Base-by-base conservation (phyloP, 2,113 vertebrate genomes). In the Peromyscus maniculatus region DNA sequence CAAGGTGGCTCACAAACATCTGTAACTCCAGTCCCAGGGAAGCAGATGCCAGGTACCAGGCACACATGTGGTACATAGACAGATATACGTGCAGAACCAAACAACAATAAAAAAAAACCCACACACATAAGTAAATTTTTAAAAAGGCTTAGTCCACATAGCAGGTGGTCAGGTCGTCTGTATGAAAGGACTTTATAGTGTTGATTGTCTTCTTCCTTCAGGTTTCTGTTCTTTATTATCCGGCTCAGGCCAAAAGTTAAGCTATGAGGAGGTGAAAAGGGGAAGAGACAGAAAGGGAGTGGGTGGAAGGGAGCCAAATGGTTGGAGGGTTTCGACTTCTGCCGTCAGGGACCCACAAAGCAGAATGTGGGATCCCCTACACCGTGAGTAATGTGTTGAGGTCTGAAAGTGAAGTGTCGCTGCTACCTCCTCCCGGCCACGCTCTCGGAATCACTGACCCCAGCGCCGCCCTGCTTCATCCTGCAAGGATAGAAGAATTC, bases 151-250 rank as follows among this genome's bases (percentile, higher is more conserved):
- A 55, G 39, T 59, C 71, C 69, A 59, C 21, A 82, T 22, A 64
- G 46, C 21, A 46, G 43, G 57, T 28, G 69, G 79, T 66, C 3
- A 6, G 33, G 3, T 36, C 19, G 3, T 11, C 67, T 16, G 7
- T 71, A 26, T 33, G 66, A 5, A 94, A 69, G 31, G 28, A 12
- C 22, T 46, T 72, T 59, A 1, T 21, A 16, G 15, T n/a, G 17
- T 3, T 33, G 10, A 55, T 83, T 75, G 83, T 52, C 31, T 88
- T 83, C 28, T 31, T 19, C 46, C 82, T 96, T 88, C 69, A 49
- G 75, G 57, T 83, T 90, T 97, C 75, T 93, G 75, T 67, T 90
- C 55, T 88, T 90, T 84, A n/a, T 57, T 94, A 55, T 92, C 87
- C 82, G 89, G 16, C 21, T 95, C 49, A 64, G 74, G 13, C 55